Evolutionary conservation across 2,113 vertebrate genomes (phyloP), one percentile per base, ranked within the genome.

Genomic region (Aspidoscelis tigris): DNA sequence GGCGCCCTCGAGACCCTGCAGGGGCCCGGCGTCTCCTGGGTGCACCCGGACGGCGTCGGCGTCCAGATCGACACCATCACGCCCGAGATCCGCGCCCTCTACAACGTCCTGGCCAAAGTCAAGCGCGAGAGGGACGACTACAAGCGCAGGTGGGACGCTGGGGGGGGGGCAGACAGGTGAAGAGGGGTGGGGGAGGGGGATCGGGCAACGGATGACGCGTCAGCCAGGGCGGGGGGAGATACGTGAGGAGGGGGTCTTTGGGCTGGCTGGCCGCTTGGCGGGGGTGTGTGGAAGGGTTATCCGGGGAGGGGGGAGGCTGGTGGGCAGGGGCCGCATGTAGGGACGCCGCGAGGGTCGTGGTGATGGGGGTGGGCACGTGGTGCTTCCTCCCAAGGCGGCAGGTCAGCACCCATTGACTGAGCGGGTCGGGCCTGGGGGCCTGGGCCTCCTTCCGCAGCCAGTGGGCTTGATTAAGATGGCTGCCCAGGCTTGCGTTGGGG

Each of bases 31-130:
- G 97, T 98, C 81, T 98, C 98, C 41, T 99, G 98, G 98, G 90
- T 97, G 33, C 98, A 99, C 84, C 98, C 98, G 2, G 99, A 99
- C 64, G 98, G 99, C 18, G 98, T 99, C 12, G 98, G 99, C 8
- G 98, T 99, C 84, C 99, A 99, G 96, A 99, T 99, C 78, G 99
- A 99, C 94, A 99, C 99, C 94, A 99, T 99, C 95, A 99, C 98
- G 39, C 98, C 98, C 0, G 98, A 99, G 95, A 98, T 99, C 90
- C 95, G 98, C 44, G 98, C 98, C 5, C 97, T 99, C 74, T 99
- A 99, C 93, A 99, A 99, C 83, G 98, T 99, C 78, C 93, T 99
- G 95, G 98, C 97, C 90, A 99, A 99, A 94, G 98, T 99, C 90
- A 99, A 98, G 95, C 91, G 98, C 78, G 98, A 99, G 92, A 93